Base-by-base conservation (phyloP, 2,888 invertebrate species). In the Tenthredo scrophulariae region DNA sequence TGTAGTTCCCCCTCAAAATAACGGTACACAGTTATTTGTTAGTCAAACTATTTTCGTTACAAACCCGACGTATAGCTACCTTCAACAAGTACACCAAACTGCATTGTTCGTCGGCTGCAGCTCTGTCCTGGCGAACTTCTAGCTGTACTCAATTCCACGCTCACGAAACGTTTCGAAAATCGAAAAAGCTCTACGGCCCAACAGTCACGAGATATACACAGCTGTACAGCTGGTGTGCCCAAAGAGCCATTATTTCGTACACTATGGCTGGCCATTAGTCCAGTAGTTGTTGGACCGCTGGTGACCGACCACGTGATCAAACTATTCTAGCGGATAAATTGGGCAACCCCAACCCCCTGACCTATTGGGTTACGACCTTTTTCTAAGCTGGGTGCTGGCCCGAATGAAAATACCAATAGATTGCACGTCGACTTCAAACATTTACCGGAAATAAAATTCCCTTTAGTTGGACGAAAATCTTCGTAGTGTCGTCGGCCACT, bases 181-280 rank as follows among this genome's bases (percentile, higher is more conserved):
- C 58, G 40, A 80, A 80, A 80, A 80, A 50, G 62, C 33, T 58
- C 80, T 10, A 10, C 79, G 62, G 22, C 22, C 26, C n/a, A n/a
- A 80, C 62, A 62, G 37, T 80, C 40, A 62, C 40, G 80, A 22
- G 5, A 26, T 62, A 62, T 62, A 62, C 40, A 40, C 62, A 50
- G 79, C 43, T 22, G 62, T 62, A 80, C 58, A 58, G 37, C 62
- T 58, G 80, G 62, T 33, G 62, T 33, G 62, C 80, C 80, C 62
- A 40, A 80, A 80, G 80, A 80, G 80, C 80, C 80, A 80, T 80
- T 80, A 80, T 80, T 80, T 40, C 80, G 80, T 80, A 62, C 40
- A 80, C 80, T 80, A 80, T 80, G 62, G 62, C 40, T 18, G 62
- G 80, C 80, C 50, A 80, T 80, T 80, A 80, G 80, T 80, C 58